Percentiles rank a stretch among this genome's conserved stretches.
These are phyloP conservation scores for Cinclus mexicanus DNA, from an alignment of 2,113 vertebrate species.

Conservation along the genomic window DNA sequence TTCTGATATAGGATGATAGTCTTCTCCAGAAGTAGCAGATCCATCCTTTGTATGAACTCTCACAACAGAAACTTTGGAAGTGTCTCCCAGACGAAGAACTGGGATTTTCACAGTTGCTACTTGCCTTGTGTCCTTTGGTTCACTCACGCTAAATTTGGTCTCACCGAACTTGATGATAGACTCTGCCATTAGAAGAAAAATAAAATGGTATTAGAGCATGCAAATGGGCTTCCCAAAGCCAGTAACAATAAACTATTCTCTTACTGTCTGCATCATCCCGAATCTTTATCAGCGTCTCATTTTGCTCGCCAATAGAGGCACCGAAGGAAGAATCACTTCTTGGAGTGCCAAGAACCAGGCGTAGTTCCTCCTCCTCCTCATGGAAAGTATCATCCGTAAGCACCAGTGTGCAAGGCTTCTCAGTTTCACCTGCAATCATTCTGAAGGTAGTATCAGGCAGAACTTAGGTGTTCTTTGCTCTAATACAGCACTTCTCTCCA, in stretches of 20 bases:
- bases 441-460: slow-evolving; percentile 8
- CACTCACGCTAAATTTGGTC: slow-evolving; percentile 83
- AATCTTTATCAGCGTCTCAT: slow-evolving; percentile 90
- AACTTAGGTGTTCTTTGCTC: background rate
- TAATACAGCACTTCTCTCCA: background rate
- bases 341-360: slow-evolving; percentile 89
- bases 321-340: slow-evolving; percentile 87
- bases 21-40: slow-evolving; percentile 90
- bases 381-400: slow-evolving; percentile 85
- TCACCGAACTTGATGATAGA: slow-evolving; percentile 88
- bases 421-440: slow-evolving; percentile 84
- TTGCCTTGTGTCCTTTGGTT: slow-evolving; percentile 82
- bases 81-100: slow-evolving; percentile 88
- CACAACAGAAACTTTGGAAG: slow-evolving; percentile 89
- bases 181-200: slow-evolving; percentile 73
- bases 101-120: slow-evolving; percentile 82
- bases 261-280: slow-evolving; percentile 89
- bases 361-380: slow-evolving; percentile 89
- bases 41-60: slow-evolving; percentile 95
- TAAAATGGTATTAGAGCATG: background rate
- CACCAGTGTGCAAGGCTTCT: slow-evolving; percentile 83
- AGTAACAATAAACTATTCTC: slow-evolving; percentile 10
- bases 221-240: background rate
- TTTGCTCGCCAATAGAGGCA: slow-evolving; percentile 86
- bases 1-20: slow-evolving; percentile 92